phyloP scores from a whole-genome alignment of 2,797 vertebrate species.

The Parotocinclus haroldoi region DNA sequence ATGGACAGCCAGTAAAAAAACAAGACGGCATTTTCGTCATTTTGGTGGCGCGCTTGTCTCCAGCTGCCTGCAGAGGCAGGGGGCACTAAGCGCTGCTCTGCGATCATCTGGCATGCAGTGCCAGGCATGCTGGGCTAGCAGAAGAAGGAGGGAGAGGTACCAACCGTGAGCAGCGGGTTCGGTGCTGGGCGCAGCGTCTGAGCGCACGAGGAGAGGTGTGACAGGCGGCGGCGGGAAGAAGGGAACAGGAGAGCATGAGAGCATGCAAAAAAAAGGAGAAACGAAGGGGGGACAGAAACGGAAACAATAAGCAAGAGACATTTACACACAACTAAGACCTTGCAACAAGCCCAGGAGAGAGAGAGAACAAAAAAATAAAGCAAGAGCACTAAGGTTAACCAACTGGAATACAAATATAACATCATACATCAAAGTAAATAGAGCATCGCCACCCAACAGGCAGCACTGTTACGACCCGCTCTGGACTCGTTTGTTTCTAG shows the following conservation, averaged over 20 bases:
- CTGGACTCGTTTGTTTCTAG: conserved; percentile 20
- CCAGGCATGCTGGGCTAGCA: conserved; percentile 48
- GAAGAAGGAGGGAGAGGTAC: conserved; percentile 84
- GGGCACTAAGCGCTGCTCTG: conserved; percentile 38
- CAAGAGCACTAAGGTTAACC: conserved; percentile 28
- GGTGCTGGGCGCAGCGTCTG: conserved; percentile 97
- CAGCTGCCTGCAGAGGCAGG: conserved; percentile 31
- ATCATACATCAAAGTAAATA: conserved; percentile 41
- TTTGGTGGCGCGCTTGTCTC: conserved; percentile 27
- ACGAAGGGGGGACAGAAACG: conserved; percentile 73
- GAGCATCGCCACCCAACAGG: conserved; percentile 31
- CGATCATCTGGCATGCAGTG: conserved; percentile 55
- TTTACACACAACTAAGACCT: conserved; percentile 52
- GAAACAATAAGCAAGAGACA: conserved; percentile 80
- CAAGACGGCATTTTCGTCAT: conserved; percentile 20
- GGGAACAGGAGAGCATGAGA: conserved; percentile 94
- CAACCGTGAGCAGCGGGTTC: conserved; percentile 99
- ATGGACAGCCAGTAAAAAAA: conserved; percentile 25
- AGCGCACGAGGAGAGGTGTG: conserved; percentile 86
- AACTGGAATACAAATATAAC: conserved; percentile 35
- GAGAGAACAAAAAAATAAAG: conserved; percentile 29
- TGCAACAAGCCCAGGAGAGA: conserved; percentile 44
- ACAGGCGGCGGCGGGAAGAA: conserved; percentile 78
- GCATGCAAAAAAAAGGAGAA: conserved; percentile 96
- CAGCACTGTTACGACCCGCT: conserved; percentile 28